A percentile compares a stretch with the other conserved stretches of the same genome.
phyloP scores from a whole-genome alignment of 2,797 vertebrate species.

The Helicolenus hilgendorfi region DNA sequence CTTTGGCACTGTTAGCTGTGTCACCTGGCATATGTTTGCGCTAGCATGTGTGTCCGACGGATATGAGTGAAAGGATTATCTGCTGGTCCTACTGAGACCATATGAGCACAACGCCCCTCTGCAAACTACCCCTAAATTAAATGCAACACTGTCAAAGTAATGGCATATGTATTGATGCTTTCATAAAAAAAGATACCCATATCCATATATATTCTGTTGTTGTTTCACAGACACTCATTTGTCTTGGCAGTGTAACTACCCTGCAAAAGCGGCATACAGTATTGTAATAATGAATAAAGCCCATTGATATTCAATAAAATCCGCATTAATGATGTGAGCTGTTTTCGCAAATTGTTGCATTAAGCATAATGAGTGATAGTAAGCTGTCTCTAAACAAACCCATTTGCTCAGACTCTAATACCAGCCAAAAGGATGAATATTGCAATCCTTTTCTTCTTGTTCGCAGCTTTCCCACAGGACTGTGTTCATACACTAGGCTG shows the following conservation, averaged over 20 bases:
- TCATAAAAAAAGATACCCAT: background rate
- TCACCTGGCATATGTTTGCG: conserved; percentile 65
- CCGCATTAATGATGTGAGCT: background rate
- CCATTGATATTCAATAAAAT: conserved; percentile 23
- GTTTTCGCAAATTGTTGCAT: conserved; percentile 13
- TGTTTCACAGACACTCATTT: background rate
- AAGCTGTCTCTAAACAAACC: conserved; percentile 33
- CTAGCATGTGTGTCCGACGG: conserved; percentile 72
- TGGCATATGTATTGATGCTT: background rate
- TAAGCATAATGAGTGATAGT: conserved; percentile 21
- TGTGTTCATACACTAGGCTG: conserved; percentile 30
- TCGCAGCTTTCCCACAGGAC: conserved; percentile 44
- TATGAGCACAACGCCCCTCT: conserved; percentile 57
- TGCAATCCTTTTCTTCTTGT: conserved; percentile 33
- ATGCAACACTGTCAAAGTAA: conserved; percentile 24
- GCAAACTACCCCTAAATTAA: conserved; percentile 44
- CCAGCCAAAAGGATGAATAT: conserved; percentile 30
- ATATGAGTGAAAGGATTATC: conserved; percentile 84
- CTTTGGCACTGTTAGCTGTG: conserved; percentile 53
- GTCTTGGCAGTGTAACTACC: background rate
- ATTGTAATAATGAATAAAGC: background rate
- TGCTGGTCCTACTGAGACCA: conserved; percentile 75
- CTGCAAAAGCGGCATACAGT: background rate
- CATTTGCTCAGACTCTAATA: conserved; percentile 19
- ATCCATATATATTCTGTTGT: background rate